Base-by-base conservation (phyloP, 30 jellyfish, hydroid and myxozoan species). In the Aurelia aurita complex sp. Pacific region DNA sequence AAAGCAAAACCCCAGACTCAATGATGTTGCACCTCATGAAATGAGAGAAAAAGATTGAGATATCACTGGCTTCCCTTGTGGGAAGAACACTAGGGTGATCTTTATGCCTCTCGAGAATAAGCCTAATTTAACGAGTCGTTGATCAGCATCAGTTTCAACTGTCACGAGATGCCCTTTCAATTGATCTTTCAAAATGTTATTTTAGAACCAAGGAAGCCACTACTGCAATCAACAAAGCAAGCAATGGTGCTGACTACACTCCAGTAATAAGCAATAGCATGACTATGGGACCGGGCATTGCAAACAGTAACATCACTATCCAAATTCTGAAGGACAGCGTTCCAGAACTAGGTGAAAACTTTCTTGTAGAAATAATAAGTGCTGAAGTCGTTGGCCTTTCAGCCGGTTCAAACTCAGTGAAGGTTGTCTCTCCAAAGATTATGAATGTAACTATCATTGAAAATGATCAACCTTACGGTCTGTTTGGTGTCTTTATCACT, bases 381-480 rank as follows among this genome's bases (percentile, higher is more conserved):
- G 97, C 85, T 7, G 97, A 80, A 64, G 78, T 77, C 19, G 68
- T 80, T 7, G 96, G 90, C 19, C 52, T 67, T 16, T 68, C 85
- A 7, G 57, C 92, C 8, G 71, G 73, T 4, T 55, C 91, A 3
- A 85, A 67, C 23, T 35, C 65, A 17, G 72, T 92, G 52, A 65
- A 38, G 16, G 57, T 94, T 55, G 92, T 89, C 5, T 68, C 60
- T 6, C 86, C 80, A 8, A 85, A 71, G 43, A 29, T 64, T 10
- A 85, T 86, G 43, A 86, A 94, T 69, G 92, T 94, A 32, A 94
- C 97, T 9, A 94, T 94, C 11, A 33, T 63, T 34, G 95, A 83
- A 17, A 94, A 94, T 72, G 99, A 94, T 67, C 82, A 84, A n/a
- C 99, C 99, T 1, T 89, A 78, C 74, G 99, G 99, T 7, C 77